Evolutionary conservation across 2,797 vertebrate species (phyloP), one percentile per base, ranked within the genome.

Genomic region (Petrocephalus sullivani): DNA sequence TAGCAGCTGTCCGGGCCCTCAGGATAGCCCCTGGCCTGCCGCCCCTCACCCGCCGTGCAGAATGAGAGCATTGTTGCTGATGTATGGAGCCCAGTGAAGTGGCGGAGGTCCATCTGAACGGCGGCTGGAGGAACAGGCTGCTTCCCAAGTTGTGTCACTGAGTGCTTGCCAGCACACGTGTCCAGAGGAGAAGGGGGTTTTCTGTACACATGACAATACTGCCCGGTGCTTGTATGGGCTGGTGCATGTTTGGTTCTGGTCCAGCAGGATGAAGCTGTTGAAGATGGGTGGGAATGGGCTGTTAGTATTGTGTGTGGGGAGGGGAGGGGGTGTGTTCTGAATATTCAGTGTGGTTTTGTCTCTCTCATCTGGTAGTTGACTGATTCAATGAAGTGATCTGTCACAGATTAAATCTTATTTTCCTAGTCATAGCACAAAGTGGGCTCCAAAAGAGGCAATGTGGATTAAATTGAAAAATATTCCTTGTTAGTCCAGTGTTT

Each of bases 81-180:
- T 51, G 83, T 84, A 87, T 57, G 85, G 87, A 88, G 88, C 88
- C 85, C 85, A 71, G 78, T 23, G 56, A 87, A 60, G 78, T 85
- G 57, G 86, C 75, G 14, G 51, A 64, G 85, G 87, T 91, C 90
- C 91, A 91, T 92, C 91, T 91, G 92, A 91, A 90, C 92, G 91
- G 90, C 89, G 93, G 92, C 89, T 88, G 92, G 91, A 87, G 89
- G 88, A 89, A 91, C 90, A 89, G 91, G 90, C 90, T 88, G 91
- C 90, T 91, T 88, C 92, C 93, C 90, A 89, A 92, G 88, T 88
- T 0, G 21, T 85, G 91, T 89, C 90, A 49, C 61, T 81, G 67
- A 86, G 58, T 85, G 87, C 88, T 28, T 87, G 51, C 89, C 0
- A 19, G 88, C 89, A 85, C 49, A 75, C 58, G 61, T 85, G 83